phyloP scores from a whole-genome alignment of 2,113 vertebrate species.

The Acanthisitta chloris region DNA sequence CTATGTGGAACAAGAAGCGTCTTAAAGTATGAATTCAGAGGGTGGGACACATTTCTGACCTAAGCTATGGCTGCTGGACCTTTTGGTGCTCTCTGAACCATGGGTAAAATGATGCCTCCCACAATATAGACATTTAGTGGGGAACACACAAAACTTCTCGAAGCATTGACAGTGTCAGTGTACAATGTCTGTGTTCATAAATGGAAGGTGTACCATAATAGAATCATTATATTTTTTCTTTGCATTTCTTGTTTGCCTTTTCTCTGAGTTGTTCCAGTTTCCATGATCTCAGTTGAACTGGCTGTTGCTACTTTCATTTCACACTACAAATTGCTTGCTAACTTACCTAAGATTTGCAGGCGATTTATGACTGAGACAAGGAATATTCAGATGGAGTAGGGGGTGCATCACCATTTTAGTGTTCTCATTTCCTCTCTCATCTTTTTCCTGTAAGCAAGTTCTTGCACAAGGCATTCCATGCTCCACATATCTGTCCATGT shows the following conservation, averaged over 20 bases:
- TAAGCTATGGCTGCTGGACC: background rate
- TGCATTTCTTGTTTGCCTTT: background rate
- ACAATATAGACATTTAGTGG: background rate
- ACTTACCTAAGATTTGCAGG: background rate
- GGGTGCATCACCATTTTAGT: background rate
- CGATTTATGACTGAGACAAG: background rate
- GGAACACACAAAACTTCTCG: background rate
- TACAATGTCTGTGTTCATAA: background rate
- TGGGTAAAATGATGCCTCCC: background rate
- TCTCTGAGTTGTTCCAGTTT: background rate
- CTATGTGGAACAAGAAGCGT: background rate
- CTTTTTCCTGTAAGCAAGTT: background rate
- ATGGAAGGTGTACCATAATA: background rate
- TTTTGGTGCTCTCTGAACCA: background rate
- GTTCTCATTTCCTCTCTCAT: background rate
- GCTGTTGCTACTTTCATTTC: background rate
- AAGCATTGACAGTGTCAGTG: background rate
- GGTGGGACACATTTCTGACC: background rate
- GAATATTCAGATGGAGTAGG: background rate
- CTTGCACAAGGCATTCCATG: conserved; percentile 30
- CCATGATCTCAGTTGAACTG: background rate
- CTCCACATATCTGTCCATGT: conserved; percentile 6
- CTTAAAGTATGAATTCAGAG: conserved; percentile 3
- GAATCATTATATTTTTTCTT: background rate
- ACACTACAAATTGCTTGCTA: background rate